Evolutionary conservation across 2,797 vertebrate species (phyloP).

Genomic region (Leptodactylus fallax): DNA sequence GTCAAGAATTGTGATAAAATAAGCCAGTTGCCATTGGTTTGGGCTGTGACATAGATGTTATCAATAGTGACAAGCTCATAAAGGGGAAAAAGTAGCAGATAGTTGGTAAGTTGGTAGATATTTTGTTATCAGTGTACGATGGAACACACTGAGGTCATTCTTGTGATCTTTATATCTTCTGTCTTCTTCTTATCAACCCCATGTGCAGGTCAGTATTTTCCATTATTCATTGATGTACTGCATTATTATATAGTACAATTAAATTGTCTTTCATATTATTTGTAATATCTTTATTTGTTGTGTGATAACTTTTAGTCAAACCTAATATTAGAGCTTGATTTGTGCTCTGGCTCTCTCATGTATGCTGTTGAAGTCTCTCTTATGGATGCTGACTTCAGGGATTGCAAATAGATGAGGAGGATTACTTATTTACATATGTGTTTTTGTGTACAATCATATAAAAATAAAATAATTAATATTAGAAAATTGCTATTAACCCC

Average conservation of each 20-base stretch:
- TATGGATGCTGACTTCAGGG: neutral
- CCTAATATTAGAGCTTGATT: no score
- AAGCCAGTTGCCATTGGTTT: neutral
- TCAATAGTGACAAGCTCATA: neutral
- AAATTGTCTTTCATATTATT: neutral
- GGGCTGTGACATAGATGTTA: constrained; percentile 8
- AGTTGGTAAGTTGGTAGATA: neutral
- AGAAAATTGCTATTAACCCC: no score
- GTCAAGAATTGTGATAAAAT: no score
- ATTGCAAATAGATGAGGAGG: neutral
- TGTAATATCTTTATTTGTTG: neutral
- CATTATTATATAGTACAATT: neutral
- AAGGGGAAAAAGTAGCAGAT: neutral
- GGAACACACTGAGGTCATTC: neutral
- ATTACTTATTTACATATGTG: no score
- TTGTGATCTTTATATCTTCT: neutral
- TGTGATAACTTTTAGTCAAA: no score
- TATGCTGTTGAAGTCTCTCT: neutral
- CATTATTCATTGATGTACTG: neutral
- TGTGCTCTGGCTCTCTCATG: neutral
- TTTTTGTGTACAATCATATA: no score
- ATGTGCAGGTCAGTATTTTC: neutral
- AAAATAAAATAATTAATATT: no score
- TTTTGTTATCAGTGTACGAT: neutral
- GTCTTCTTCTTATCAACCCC: neutral